These are phyloP conservation scores for Danio jaintianensis DNA, from an alignment of 2,797 vertebrate species.

Conservation along the genomic window DNA sequence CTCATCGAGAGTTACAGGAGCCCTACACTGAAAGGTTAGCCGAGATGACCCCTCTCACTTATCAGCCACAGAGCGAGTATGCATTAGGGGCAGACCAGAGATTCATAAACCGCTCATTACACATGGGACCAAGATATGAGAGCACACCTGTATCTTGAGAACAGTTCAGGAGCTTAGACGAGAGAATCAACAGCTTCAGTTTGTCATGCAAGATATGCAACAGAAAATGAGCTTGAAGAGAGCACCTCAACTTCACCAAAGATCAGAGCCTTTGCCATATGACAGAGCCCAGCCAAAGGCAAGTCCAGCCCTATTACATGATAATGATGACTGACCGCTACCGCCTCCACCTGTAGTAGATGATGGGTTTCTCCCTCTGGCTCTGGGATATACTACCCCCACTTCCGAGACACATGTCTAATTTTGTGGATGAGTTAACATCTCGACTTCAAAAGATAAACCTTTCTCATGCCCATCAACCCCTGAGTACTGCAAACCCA, in stretches of 20 bases:
- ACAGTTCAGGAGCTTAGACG: background rate
- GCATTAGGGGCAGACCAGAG: background rate
- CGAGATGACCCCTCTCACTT: background rate
- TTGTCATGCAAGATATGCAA: background rate
- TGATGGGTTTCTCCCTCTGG: too few species aligned
- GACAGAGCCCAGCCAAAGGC: too few species aligned
- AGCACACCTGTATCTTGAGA: conserved; percentile 1
- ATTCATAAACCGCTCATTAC: background rate
- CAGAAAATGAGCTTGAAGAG: background rate
- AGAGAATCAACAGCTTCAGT: background rate
- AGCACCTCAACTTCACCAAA: background rate
- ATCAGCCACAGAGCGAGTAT: background rate
- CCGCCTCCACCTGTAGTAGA: too few species aligned
- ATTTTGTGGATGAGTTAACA: too few species aligned
- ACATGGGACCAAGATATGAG: background rate
- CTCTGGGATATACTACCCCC: too few species aligned
- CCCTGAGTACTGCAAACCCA: too few species aligned
- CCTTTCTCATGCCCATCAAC: too few species aligned
- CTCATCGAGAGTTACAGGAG: background rate
- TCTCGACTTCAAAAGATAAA: too few species aligned
- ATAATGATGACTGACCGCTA: too few species aligned
- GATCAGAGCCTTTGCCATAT: too few species aligned
- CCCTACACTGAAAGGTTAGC: background rate
- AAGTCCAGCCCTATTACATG: too few species aligned
- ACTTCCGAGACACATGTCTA: too few species aligned